Conservation (phyloP, 2,797 vertebrate species). For the Etheostoma perlongum region DNA sequence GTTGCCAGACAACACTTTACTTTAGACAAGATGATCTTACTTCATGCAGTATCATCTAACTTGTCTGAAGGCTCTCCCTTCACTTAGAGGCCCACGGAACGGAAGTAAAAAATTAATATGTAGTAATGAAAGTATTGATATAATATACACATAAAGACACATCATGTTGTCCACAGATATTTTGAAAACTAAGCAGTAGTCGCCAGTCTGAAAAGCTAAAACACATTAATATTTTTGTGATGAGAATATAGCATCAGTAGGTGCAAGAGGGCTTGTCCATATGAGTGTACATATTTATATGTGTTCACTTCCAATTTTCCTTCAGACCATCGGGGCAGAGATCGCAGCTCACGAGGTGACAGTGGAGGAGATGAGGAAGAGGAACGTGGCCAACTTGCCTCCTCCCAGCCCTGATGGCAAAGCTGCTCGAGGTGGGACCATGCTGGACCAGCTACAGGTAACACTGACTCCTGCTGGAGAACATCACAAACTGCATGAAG, state of each 20-base stretch:
- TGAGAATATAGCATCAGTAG: background rate
- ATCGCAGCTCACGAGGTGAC: constrained; percentile 93
- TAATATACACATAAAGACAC: background rate
- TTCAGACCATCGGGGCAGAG: constrained; percentile 93
- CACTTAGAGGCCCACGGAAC: background rate
- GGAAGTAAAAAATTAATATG: background rate
- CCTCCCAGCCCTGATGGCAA: constrained; percentile 86
- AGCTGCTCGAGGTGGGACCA: constrained; percentile 87
- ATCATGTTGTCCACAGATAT: background rate
- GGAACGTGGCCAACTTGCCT: constrained; percentile 84
- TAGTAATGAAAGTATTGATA: background rate
- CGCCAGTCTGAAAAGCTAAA: background rate
- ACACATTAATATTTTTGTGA: background rate
- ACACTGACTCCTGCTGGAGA: constrained; percentile 72
- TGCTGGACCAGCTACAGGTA: constrained; percentile 94
- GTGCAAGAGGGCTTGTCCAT: background rate
- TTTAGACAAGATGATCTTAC: background rate
- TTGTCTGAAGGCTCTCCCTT: background rate
- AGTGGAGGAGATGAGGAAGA: constrained; percentile 91
- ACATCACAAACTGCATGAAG: constrained; percentile 9
- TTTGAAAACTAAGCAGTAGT: background rate
- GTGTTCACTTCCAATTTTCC: background rate
- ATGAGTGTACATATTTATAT: background rate
- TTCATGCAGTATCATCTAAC: background rate
- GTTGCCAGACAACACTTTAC: background rate